Evolutionary conservation across 2,113 vertebrate genomes (phyloP).

Genomic region (Spilogale gracilis): DNA sequence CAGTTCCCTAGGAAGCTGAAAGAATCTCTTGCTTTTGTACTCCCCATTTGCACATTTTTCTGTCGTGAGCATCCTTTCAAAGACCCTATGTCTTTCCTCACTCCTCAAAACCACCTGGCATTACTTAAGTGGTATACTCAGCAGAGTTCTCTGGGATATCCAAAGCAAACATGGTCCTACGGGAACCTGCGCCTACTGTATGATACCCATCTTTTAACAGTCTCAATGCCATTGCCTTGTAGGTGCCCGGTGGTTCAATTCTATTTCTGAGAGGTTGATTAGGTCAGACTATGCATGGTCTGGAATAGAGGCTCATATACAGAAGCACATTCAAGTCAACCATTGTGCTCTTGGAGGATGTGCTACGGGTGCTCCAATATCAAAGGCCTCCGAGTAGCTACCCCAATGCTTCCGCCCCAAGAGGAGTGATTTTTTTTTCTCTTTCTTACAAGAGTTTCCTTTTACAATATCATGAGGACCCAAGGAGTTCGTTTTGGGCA

Average conservation of each 20-base stretch:
- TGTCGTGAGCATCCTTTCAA: background rate
- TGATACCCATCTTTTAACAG: background rate
- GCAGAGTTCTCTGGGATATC: background rate
- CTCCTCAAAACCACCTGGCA: background rate
- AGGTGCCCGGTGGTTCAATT: background rate
- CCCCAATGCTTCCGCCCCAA: background rate
- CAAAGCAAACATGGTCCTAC: background rate
- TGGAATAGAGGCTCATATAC: background rate
- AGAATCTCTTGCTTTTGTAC: background rate
- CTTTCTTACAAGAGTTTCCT: background rate
- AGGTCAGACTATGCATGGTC: background rate
- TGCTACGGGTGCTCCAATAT: background rate
- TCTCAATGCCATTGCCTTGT: background rate
- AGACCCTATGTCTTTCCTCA: background rate
- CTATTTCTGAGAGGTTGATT: background rate
- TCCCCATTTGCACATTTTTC: slow-evolving; percentile 6
- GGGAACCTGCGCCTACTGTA: background rate
- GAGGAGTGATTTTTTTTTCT: background rate
- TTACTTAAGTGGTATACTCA: background rate
- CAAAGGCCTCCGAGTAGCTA: background rate
- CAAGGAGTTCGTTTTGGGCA: background rate
- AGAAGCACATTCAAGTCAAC: background rate
- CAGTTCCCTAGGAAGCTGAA: background rate
- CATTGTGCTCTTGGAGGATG: background rate
- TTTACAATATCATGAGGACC: background rate